Conservation (phyloP, 1,140 invertebrate genomes). For the Mya arenaria region DNA sequence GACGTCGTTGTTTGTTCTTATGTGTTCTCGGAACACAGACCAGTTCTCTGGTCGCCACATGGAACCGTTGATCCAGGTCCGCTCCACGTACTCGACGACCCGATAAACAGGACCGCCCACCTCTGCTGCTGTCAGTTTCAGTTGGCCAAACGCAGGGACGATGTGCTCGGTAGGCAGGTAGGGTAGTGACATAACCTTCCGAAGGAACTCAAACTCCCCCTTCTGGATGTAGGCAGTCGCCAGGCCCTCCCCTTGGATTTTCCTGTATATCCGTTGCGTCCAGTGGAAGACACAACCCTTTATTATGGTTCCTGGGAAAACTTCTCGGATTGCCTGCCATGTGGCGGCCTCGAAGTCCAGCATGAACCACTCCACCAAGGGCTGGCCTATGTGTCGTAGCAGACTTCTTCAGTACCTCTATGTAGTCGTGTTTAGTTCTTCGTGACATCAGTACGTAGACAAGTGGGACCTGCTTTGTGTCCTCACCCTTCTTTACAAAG, state of each 20-base stretch:
- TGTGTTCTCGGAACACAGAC: conserved; percentile 10
- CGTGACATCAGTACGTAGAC: conserved; percentile 1
- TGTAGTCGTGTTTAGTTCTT: background rate
- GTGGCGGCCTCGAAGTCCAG: conserved; percentile 12
- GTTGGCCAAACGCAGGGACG: background rate
- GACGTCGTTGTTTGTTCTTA: conserved; percentile 30
- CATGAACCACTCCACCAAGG: conserved; percentile 18
- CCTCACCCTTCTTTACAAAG: background rate
- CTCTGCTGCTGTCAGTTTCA: background rate
- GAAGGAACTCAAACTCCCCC: background rate
- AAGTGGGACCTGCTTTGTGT: background rate
- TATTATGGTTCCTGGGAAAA: background rate
- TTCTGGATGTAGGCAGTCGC: background rate
- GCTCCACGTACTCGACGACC: background rate
- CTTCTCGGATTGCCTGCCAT: conserved; percentile 22
- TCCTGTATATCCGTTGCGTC: conserved; percentile 11
- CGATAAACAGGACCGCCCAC: background rate
- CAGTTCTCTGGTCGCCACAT: background rate
- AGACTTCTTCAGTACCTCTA: background rate
- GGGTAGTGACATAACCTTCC: conserved; percentile 24
- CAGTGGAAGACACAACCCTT: conserved; percentile 29
- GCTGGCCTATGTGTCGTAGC: background rate
- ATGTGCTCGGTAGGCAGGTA: conserved; percentile 37
- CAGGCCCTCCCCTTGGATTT: conserved; percentile 3
- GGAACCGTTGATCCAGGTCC: conserved; percentile 7